These are phyloP conservation scores for Labroides dimidiatus DNA, from an alignment of 2,797 vertebrate genomes.

Conservation along the genomic window DNA sequence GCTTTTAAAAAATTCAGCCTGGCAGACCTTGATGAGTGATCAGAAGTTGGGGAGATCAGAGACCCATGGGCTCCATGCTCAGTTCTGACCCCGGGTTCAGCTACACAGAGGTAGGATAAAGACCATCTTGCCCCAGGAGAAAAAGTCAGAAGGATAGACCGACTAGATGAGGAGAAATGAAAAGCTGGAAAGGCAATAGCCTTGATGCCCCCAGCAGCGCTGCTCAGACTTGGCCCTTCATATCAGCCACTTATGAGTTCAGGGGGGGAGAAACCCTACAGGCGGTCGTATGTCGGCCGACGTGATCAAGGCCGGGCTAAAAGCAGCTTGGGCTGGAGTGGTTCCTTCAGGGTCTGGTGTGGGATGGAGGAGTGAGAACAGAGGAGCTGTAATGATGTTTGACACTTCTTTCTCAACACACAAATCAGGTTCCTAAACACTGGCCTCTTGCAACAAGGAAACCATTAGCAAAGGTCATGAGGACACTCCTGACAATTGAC, in stretches of 20 bases:
- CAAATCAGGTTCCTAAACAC: slow-evolving; percentile 50
- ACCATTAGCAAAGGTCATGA: slow-evolving; percentile 42
- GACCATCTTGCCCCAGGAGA: slow-evolving; percentile 56
- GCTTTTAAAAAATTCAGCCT: slow-evolving; percentile 41
- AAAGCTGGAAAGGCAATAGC: slow-evolving; percentile 49
- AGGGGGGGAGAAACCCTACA: slow-evolving; percentile 41
- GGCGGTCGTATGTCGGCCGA: slow-evolving; percentile 51
- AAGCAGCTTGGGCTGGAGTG: slow-evolving; percentile 35
- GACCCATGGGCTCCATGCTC: slow-evolving; percentile 45
- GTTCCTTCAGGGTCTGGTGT: slow-evolving; percentile 30
- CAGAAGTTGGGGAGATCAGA: slow-evolving; percentile 68
- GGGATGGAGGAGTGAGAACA: slow-evolving; percentile 15
- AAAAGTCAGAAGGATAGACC: slow-evolving; percentile 35
- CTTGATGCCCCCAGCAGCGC: slow-evolving; percentile 59
- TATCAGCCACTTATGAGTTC: slow-evolving; percentile 61
- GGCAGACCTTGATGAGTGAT: slow-evolving; percentile 73
- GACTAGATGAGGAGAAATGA: slow-evolving; percentile 46
- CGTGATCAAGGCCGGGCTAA: slow-evolving; percentile 52
- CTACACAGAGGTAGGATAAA: slow-evolving; percentile 60
- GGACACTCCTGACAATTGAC: slow-evolving; percentile 43
- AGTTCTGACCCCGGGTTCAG: slow-evolving; percentile 70
- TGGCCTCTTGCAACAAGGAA: slow-evolving; percentile 22
- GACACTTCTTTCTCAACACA: slow-evolving; percentile 35
- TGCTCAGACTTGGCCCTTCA: slow-evolving; percentile 49
- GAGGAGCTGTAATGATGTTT: slow-evolving; percentile 45